Evolutionary conservation across 1,140 invertebrate species (phyloP), one percentile per base, ranked within the genome.

Genomic region (Zophobas morio): DNA sequence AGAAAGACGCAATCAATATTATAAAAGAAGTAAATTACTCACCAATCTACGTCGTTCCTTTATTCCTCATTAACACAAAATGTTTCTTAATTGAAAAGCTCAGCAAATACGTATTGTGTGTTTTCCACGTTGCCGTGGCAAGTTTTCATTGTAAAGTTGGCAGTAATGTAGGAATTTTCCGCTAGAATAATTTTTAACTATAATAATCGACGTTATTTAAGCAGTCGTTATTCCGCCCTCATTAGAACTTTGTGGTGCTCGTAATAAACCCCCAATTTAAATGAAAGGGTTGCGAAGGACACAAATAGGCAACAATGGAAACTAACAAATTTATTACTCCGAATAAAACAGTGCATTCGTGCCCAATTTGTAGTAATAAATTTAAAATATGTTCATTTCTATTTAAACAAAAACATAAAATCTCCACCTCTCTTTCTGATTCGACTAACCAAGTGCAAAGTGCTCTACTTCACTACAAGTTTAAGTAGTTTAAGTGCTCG

Each of bases 131-230:
- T 51, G 6, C 49, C 49, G 49, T 2, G 49, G 49, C 2, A 20
- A 4, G 6, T 51, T 51, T 51, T 20, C 6, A 6, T 4, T 51
- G 49, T 51, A 46, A 46, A 46, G 42, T 46, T 46, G 42, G 42
- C 42, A 46, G 42, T 8, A 46, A 46, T 8, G 42, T 36, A n/a
- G 60, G 39, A 4, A n/a, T 66, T 66, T 66, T 66, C 37, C 39
- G 60, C 60, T 42, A 1, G 37, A 66, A 40, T 40, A 42, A 66
- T 66, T 66, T 66, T 66, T 66, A 66, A 42, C 57, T 63, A 63
- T 6, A 4, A 8, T n/a, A 63, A 63, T 63, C 39, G 57, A 63
- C 57, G 57, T 51, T 51, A 51, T 51, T 51, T 51, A 20, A 51
- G n/a, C 6, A 51, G 6, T 46, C 42, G 42, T 4, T 46, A 46